phyloP scores from a whole-genome alignment of 2,888 invertebrate genomes.

The Portevinia maculata region DNA sequence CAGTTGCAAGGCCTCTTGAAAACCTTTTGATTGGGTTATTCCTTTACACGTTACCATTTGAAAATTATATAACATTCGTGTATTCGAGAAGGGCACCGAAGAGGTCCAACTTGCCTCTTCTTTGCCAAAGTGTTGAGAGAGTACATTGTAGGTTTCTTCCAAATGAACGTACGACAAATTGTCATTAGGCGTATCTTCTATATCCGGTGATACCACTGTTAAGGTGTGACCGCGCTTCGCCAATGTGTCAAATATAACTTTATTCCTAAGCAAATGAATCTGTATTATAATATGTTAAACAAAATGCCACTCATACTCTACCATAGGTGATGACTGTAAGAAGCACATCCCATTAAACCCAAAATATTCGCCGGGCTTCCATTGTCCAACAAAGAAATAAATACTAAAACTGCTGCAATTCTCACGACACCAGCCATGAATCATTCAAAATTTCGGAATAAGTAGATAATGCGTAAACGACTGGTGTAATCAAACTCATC shows the following conservation, averaged over 20 bases:
- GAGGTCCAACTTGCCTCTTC: neutral
- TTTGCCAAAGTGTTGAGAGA: constrained; percentile 31
- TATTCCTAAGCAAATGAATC: constrained; percentile 36
- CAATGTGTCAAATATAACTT: constrained; percentile 42
- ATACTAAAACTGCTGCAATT: constrained; percentile 1
- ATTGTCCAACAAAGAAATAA: constrained; percentile 32
- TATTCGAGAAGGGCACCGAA: constrained; percentile 19
- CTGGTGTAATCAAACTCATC: constrained; percentile 14
- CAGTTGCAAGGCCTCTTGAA: constrained; percentile 76
- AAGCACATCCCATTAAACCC: constrained; percentile 57
- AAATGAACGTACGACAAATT: constrained; percentile 75
- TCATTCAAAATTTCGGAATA: neutral
- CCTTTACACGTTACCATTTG: constrained; percentile 58
- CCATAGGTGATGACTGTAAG: constrained; percentile 62
- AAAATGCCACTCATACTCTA: neutral
- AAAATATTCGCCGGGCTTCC: constrained; percentile 47
- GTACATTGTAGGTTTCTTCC: constrained; percentile 66
- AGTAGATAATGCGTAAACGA: constrained; percentile 12
- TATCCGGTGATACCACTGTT: constrained; percentile 37
- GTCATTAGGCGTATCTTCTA: constrained; percentile 6
- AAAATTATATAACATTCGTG: constrained; percentile 48
- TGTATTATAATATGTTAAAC: neutral
- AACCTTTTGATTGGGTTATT: constrained; percentile 75
- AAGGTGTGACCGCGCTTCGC: constrained; percentile 50
- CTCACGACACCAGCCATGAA: constrained; percentile 10